A percentile compares a stretch with the other conserved stretches of the same genome.
phyloP scores from a whole-genome alignment of 2,797 vertebrate genomes.

The Leptodactylus fallax region DNA sequence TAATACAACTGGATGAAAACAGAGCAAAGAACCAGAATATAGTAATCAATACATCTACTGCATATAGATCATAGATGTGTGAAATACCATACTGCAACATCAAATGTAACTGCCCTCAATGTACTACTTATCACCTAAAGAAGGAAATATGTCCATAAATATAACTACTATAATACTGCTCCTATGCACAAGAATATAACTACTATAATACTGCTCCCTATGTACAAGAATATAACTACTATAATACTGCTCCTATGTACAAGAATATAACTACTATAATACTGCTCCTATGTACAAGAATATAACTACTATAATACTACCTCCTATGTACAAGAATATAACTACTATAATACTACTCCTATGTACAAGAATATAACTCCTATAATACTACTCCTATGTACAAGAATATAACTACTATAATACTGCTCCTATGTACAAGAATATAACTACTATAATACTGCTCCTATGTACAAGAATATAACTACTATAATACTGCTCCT shows the following conservation, averaged over 20 bases:
- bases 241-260: slow-evolving; percentile 2
- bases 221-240: slow-evolving; percentile 10
- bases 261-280: slow-evolving; percentile 12
- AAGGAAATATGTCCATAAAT: neutral
- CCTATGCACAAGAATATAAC: slow-evolving; percentile 1
- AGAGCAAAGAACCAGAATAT: neutral
- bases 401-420: slow-evolving; percentile 20
- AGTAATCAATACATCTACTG: neutral
- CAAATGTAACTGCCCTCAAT: neutral
- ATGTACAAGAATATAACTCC: slow-evolving; percentile 11
- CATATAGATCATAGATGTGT: too few relatives aligned
- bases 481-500: neutral
- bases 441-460: slow-evolving; percentile 6
- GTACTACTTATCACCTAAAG: neutral
- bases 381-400: slow-evolving; percentile 7
- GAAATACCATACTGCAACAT: too few relatives aligned
- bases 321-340: slow-evolving; percentile 11
- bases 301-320: slow-evolving; percentile 20
- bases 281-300: slow-evolving; percentile 5
- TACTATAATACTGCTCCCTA: neutral
- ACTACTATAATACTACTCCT: slow-evolving; percentile 13
- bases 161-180: neutral
- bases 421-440: neutral
- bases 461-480: slow-evolving; percentile 2
- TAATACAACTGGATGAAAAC: too few relatives aligned